Evolutionary conservation across 2,888 invertebrate genomes (phyloP), one percentile per base, ranked within the genome.

Genomic region (Nasonovia ribisnigri): DNA sequence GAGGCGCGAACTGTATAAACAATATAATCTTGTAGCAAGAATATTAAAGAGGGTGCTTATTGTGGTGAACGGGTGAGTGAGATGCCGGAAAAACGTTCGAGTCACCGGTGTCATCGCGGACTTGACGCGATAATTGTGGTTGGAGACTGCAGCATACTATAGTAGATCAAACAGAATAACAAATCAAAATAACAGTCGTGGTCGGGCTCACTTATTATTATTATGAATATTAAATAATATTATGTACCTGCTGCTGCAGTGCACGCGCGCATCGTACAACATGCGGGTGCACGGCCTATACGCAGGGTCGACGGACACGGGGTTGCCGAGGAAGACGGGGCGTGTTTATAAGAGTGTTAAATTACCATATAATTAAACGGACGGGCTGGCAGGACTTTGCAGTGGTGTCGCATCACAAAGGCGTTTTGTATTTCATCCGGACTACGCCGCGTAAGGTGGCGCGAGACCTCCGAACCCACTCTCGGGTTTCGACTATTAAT

Each of bases 311-410:
- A 48, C 5, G 29, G n/a, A 16, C 16, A 29, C n/a, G n/a, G 48
- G n/a, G 36, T 24, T 48, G 36, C 20, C 2, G 42, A 54, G 90
- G 91, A 29, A n/a, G 88, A 36, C 89, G 57, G 84, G 26, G 42
- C 54, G 16, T 36, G 84, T 57, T 84, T 48, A 87, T 87, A 86
- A 92, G 92, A 87, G 92, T 43, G 89, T 93, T 93, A 84, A 84
- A 93, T 93, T 93, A 93, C 93, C 93, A 89, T 93, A 88, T 89
- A 93, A 93, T 93, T 93, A 93, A 93, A 93, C 84, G 89, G 89
- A 46, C 57, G 84, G 51, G 42, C 54, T 36, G 77, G 43, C 84
- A 24, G 54, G 42, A 54, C 84, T 46, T 57, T 67, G 57, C 57
- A 16, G 24, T 87, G 46, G 87, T 43, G 67, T 84, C 54, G 51